Evolutionary conservation across 2,797 vertebrate genomes (phyloP).

Genomic region (Morus bassanus): DNA sequence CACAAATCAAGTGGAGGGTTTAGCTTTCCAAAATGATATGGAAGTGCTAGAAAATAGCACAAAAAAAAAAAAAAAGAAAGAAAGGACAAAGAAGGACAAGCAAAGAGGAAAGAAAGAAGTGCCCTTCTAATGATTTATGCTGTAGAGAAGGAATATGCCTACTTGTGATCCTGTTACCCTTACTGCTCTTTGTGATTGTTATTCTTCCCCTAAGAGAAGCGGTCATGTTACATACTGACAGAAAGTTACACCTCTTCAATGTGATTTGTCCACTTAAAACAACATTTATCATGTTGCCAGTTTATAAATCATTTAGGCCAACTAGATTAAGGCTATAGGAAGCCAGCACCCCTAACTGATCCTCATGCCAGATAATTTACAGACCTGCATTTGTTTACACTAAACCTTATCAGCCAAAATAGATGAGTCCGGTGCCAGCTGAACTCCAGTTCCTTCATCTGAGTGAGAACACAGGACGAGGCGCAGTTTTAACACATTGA

Average conservation of each 20-base stretch:
- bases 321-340: slow-evolving; percentile 80
- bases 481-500: not conserved
- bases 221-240: slow-evolving; percentile 68
- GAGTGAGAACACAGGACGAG: not conserved
- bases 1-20: slow-evolving; percentile 77
- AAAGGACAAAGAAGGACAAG: slow-evolving; percentile 44
- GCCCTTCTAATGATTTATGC: slow-evolving; percentile 71
- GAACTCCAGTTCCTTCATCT: not conserved
- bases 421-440: not conserved
- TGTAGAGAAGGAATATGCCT: slow-evolving; percentile 68
- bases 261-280: slow-evolving; percentile 75
- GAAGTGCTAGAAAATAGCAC: slow-evolving; percentile 8
- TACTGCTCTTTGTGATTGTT: slow-evolving; percentile 22
- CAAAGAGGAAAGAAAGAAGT: not conserved
- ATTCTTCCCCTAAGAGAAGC: slow-evolving; percentile 59
- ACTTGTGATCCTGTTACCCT: slow-evolving; percentile 43
- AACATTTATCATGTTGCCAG: slow-evolving; percentile 78
- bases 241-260: slow-evolving; percentile 70
- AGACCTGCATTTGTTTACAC: slow-evolving; percentile 63
- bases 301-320: slow-evolving; percentile 80
- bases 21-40: slow-evolving; percentile 65
- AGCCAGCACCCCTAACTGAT: slow-evolving; percentile 65
- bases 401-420: slow-evolving; percentile 29
- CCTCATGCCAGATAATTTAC: slow-evolving; percentile 66
- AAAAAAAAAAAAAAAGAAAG: not conserved